Conservation (phyloP, 2,888 invertebrate genomes). For the Eulithis prunata region DNA sequence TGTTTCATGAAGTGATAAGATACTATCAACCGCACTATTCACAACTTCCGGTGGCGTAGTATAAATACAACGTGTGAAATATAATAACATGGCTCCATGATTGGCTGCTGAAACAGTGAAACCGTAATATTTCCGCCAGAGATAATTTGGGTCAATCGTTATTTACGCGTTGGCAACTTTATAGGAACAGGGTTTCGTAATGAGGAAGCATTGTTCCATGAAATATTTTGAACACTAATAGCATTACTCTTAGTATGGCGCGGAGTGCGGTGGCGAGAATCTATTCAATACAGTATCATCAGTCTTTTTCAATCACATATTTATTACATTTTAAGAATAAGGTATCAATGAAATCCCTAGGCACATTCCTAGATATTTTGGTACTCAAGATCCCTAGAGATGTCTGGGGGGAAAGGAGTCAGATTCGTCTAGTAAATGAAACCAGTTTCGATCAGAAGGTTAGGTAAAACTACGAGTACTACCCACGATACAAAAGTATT, state of each 20-base stretch:
- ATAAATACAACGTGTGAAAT: conserved; percentile 71
- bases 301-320: too few relatives aligned
- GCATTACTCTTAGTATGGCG: not conserved
- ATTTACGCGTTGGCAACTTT: conserved; percentile 33
- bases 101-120: conserved; percentile 59
- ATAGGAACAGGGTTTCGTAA: conserved; percentile 38
- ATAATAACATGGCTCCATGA: conserved; percentile 66
- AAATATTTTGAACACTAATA: conserved; percentile 23
- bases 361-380: too few relatives aligned
- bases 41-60: conserved; percentile 8
- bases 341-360: too few relatives aligned
- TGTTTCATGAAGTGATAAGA: not conserved
- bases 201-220: conserved; percentile 33
- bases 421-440: too few relatives aligned
- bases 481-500: too few relatives aligned
- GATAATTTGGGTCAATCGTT: conserved; percentile 43
- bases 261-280: too few relatives aligned
- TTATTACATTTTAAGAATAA: too few relatives aligned
- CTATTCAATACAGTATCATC: too few relatives aligned
- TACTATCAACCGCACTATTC: not conserved
- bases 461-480: too few relatives aligned
- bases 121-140: conserved; percentile 39
- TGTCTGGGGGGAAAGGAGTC: too few relatives aligned
- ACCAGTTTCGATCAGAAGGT: too few relatives aligned
- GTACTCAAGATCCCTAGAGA: too few relatives aligned